Evolutionary conservation across 2,113 vertebrate genomes (phyloP).

Genomic region (Nycticryphes semicollaris): DNA sequence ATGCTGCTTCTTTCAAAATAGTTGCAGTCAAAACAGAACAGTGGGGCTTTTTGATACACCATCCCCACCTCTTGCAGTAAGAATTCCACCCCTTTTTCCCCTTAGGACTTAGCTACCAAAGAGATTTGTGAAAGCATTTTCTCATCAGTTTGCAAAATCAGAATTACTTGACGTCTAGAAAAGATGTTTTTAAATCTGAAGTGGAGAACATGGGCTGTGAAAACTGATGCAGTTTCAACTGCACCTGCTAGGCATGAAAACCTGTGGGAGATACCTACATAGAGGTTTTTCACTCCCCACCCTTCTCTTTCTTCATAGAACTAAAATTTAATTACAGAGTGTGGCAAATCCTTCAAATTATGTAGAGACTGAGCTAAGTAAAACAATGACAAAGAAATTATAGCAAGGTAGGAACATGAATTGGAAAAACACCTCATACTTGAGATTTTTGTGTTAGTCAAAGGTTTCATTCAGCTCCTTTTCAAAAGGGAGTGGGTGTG

Average conservation of each 20-base stretch:
- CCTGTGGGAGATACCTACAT: not conserved
- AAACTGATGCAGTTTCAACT: not conserved
- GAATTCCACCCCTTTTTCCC: not conserved
- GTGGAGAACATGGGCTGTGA: not conserved
- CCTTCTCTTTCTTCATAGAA: not conserved
- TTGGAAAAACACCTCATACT: not conserved
- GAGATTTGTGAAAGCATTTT: not conserved
- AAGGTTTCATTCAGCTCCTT: conserved; percentile 23
- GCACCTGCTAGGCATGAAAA: not conserved
- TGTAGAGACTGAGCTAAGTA: not conserved
- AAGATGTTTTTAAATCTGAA: not conserved
- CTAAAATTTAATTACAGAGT: conserved; percentile 7
- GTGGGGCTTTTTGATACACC: not conserved
- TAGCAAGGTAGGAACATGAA: not conserved
- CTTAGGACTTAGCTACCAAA: not conserved
- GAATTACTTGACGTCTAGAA: not conserved
- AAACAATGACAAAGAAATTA: not conserved
- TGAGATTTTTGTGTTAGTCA: not conserved
- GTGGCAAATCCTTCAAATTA: not conserved
- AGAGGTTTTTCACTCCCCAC: not conserved
- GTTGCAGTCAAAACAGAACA: not conserved
- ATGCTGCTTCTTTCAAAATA: not conserved
- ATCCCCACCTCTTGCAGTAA: accelerated
- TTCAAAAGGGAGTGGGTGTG: not conserved
- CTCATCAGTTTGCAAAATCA: not conserved